Evolutionary conservation across 2,888 invertebrate genomes (phyloP).

Genomic region (Axea sp.): DNA sequence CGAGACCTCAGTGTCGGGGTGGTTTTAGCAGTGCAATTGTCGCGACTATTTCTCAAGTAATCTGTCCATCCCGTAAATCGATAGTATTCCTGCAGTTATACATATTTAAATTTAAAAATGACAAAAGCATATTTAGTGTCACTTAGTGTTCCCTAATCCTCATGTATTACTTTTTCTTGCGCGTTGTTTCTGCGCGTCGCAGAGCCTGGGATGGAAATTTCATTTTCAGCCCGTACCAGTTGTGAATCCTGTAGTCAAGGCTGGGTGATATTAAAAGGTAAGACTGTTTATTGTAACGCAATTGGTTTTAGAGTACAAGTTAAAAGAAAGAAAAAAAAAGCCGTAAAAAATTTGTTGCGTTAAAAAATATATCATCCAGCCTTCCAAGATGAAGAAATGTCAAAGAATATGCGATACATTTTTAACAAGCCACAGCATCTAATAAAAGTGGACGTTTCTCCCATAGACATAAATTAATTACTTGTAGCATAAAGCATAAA

Average conservation of each 20-base stretch:
- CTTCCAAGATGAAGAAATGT: slow-evolving; percentile 39
- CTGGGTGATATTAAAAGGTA: slow-evolving; percentile 42
- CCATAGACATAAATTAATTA: slow-evolving; percentile 63
- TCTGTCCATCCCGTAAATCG: slow-evolving; percentile 78
- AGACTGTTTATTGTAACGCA: slow-evolving; percentile 39
- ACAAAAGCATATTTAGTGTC: slow-evolving; percentile 72
- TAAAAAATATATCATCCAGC: slow-evolving; percentile 30
- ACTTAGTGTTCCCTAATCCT: slow-evolving; percentile 71
- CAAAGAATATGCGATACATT: slow-evolving; percentile 45
- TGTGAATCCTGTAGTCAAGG: slow-evolving; percentile 42
- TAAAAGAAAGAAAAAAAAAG: slow-evolving; percentile 4
- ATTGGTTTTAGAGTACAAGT: slow-evolving; percentile 35
- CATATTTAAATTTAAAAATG: slow-evolving; percentile 64
- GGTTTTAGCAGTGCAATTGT: slow-evolving; percentile 66
- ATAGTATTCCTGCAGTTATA: slow-evolving; percentile 77
- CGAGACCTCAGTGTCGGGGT: slow-evolving; percentile 61
- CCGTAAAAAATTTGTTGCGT: slow-evolving; percentile 27
- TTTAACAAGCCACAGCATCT: slow-evolving; percentile 43
- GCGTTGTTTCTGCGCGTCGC: slow-evolving; percentile 61
- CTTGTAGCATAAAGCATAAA: slow-evolving; percentile 56
- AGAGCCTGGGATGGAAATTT: slow-evolving; percentile 59
- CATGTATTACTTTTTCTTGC: slow-evolving; percentile 67
- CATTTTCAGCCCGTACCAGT: slow-evolving; percentile 39
- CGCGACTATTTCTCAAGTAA: slow-evolving; percentile 72
- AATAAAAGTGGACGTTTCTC: slow-evolving; percentile 48